A percentile compares a stretch with the other conserved stretches of the same genome.
These are phyloP conservation scores for Mactra quadrangularis DNA, from an alignment of 1,140 invertebrate species.

Conservation along the genomic window DNA sequence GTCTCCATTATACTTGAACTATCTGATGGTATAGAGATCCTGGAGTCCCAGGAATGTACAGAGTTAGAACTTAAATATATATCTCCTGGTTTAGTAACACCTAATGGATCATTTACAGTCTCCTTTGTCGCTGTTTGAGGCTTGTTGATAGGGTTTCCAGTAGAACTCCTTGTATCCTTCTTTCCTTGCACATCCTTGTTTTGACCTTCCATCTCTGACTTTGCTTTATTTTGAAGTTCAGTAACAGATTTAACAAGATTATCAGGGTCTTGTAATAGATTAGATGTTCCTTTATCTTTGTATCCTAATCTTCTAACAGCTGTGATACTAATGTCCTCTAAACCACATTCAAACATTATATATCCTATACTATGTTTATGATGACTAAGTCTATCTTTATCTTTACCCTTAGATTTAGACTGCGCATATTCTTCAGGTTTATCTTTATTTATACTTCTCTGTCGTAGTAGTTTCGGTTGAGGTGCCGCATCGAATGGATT, in stretches of 20 bases:
- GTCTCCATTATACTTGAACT: constrained; percentile 48
- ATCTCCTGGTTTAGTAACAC: background rate
- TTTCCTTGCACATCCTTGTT: constrained; percentile 4
- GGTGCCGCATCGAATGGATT: constrained; percentile 62
- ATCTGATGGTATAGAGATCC: constrained; percentile 73
- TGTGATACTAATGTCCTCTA: constrained; percentile 95
- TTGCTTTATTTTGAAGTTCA: constrained; percentile 43
- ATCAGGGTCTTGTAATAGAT: constrained; percentile 45
- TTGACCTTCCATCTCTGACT: constrained; percentile 14
- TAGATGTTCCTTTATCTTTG: constrained; percentile 68
- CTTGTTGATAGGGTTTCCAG: background rate
- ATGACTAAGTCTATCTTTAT: background rate
- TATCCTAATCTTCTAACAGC: constrained; percentile 87
- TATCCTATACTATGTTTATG: constrained; percentile 87
- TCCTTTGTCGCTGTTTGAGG: background rate
- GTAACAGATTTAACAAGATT: constrained; percentile 56
- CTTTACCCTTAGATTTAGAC: background rate
- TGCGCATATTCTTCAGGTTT: constrained; percentile 17
- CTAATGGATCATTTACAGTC: constrained; percentile 21
- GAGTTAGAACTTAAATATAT: constrained; percentile 60
- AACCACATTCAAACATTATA: constrained; percentile 98
- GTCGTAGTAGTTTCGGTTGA: constrained; percentile 49
- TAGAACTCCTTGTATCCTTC: background rate
- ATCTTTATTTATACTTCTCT: constrained; percentile 51
- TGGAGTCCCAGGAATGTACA: constrained; percentile 75